These are phyloP conservation scores for Ypsolopha scabrella DNA, from an alignment of 2,888 invertebrate species.

Conservation along the genomic window DNA sequence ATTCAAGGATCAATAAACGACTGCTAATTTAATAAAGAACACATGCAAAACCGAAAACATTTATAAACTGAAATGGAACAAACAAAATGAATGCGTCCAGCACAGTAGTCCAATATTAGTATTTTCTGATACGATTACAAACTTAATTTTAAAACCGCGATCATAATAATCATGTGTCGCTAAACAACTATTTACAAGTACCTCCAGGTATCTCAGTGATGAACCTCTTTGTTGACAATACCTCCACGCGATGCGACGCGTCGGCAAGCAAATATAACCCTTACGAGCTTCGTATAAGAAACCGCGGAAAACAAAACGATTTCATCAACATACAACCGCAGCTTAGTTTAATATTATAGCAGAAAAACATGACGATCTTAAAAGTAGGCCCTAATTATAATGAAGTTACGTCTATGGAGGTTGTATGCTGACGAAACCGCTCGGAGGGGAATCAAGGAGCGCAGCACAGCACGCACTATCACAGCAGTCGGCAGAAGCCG, in stretches of 20 bases:
- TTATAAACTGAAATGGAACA: not conserved
- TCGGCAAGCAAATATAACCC: not conserved
- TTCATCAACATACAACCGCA: constrained; percentile 33
- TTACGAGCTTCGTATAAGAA: constrained; percentile 1
- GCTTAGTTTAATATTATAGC: constrained; percentile 24
- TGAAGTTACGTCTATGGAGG: constrained; percentile 20
- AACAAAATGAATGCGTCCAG: constrained; percentile 1
- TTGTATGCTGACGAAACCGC: constrained; percentile 31
- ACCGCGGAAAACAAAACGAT: constrained; percentile 21
- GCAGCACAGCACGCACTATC: constrained; percentile 66
- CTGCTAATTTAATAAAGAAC: not conserved
- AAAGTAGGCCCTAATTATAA: constrained; percentile 42
- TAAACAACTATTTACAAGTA: constrained; percentile 3
- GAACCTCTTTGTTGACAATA: not conserved
- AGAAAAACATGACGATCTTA: constrained; percentile 30
- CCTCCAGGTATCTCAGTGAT: not conserved
- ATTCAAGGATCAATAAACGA: not conserved
- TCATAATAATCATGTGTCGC: not conserved
- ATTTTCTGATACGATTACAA: not conserved
- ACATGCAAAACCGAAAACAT: not conserved
- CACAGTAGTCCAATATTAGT: not conserved
- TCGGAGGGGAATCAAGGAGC: constrained; percentile 34
- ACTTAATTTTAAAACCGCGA: not conserved
- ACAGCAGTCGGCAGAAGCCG: constrained; percentile 53
- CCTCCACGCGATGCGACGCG: not conserved